phyloP scores from a whole-genome alignment of 2,888 invertebrate genomes.

The Syrista parreyssii region DNA sequence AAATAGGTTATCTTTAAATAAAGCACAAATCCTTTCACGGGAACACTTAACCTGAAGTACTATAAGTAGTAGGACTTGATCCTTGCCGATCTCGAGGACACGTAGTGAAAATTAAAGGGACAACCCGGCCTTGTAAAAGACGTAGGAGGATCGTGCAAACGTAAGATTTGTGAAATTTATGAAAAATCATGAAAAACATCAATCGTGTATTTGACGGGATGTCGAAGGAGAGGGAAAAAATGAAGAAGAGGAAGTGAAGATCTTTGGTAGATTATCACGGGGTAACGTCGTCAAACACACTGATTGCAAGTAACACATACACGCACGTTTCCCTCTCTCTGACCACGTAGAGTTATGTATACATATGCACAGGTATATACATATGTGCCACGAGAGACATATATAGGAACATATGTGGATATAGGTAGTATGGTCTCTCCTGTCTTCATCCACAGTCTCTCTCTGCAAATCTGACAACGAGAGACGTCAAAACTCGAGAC shows the following conservation, averaged over 20 bases:
- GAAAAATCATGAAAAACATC: neutral
- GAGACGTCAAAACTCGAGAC: neutral
- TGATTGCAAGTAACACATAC: neutral
- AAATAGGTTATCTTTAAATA: neutral
- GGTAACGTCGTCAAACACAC: neutral
- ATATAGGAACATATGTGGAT: neutral
- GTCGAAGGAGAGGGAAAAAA: conserved; percentile 9
- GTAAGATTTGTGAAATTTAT: neutral
- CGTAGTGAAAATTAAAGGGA: neutral
- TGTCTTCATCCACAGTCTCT: neutral
- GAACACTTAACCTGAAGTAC: neutral
- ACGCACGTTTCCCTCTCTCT: neutral
- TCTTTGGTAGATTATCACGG: neutral
- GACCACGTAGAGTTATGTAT: neutral
- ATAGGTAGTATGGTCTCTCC: neutral
- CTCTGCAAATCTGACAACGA: neutral
- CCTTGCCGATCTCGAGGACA: neutral
- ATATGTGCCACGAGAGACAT: neutral
- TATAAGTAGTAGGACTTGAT: neutral
- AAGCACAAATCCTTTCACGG: neutral
- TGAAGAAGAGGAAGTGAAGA: conserved; percentile 12
- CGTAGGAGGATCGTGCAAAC: neutral
- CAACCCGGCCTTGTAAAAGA: neutral
- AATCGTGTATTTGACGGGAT: conserved; percentile 10
- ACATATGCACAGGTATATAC: neutral